phyloP scores from a whole-genome alignment of 2,888 invertebrate genomes.

The Philonicus albiceps region DNA sequence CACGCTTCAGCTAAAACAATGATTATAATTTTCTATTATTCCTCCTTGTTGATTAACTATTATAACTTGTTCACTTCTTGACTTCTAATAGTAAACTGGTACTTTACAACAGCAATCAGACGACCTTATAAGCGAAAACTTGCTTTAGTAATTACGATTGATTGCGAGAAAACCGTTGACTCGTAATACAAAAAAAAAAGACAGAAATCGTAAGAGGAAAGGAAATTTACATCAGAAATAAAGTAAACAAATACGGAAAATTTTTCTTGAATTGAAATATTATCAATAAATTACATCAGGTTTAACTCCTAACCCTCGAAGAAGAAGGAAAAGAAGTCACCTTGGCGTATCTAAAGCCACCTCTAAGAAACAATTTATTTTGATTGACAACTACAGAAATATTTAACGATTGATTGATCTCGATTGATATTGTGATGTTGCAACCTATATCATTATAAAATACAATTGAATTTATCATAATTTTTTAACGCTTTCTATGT shows the following conservation, averaged over 20 bases:
- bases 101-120: not conserved
- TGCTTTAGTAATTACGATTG: not conserved
- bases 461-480: not conserved
- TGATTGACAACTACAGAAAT: not conserved
- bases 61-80: not conserved
- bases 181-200: not conserved
- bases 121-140: not conserved
- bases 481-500: not conserved
- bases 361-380: not conserved
- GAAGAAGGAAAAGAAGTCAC: not conserved
- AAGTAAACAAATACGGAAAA: not conserved
- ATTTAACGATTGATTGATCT: not conserved
- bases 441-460: not conserved
- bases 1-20: conserved; percentile 73
- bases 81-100: not conserved
- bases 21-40: not conserved
- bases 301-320: not conserved
- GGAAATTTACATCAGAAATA: not conserved
- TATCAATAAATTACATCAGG: not conserved
- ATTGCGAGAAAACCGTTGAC: not conserved
- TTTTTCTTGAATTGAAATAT: not conserved
- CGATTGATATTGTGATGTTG: not conserved
- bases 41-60: not conserved
- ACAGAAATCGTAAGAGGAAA: not conserved
- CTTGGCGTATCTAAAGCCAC: not conserved